phyloP scores from a whole-genome alignment of 2,797 vertebrate species.

The Acipenser ruthenus region DNA sequence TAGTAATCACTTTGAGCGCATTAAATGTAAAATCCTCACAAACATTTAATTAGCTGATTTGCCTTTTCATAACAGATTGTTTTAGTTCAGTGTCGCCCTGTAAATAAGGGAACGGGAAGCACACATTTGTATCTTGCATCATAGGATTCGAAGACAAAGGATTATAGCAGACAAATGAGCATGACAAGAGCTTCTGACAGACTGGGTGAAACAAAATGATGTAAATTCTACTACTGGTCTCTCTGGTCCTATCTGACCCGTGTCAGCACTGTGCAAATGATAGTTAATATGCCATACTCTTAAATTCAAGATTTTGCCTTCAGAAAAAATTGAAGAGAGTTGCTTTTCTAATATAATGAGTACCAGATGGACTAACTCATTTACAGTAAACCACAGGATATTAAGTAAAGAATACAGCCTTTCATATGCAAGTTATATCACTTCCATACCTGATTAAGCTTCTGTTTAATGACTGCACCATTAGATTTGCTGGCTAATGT shows the following conservation, averaged over 20 bases:
- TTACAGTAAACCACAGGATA: constrained; percentile 54
- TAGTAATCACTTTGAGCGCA: constrained; percentile 53
- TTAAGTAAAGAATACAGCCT: constrained; percentile 53
- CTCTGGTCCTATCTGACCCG: constrained; percentile 38
- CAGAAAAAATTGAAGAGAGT: constrained; percentile 8
- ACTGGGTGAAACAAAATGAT: constrained; percentile 53
- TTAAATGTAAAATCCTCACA: constrained; percentile 32
- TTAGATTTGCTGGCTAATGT: constrained; percentile 31
- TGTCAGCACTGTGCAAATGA: constrained; percentile 27
- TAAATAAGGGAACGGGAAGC: too few relatives aligned
- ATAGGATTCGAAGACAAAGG: constrained; percentile 53
- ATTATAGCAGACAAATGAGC: constrained; percentile 58
- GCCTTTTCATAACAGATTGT: constrained; percentile 1
- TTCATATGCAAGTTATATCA: constrained; percentile 45
- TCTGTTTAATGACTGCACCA: constrained; percentile 38
- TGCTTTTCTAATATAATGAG: constrained; percentile 34
- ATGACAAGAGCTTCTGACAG: constrained; percentile 55
- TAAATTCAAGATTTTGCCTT: constrained; percentile 6
- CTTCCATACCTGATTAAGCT: constrained; percentile 37
- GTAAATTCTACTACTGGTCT: constrained; percentile 47
- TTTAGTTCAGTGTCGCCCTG: not conserved
- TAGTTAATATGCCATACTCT: constrained; percentile 8
- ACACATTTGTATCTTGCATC: constrained; percentile 12
- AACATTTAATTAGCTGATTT: constrained; percentile 34
- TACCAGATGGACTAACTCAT: constrained; percentile 82